Evolutionary conservation across 2,797 vertebrate genomes (phyloP), one percentile per base, ranked within the genome.

Genomic region (Masticophis lateralis): DNA sequence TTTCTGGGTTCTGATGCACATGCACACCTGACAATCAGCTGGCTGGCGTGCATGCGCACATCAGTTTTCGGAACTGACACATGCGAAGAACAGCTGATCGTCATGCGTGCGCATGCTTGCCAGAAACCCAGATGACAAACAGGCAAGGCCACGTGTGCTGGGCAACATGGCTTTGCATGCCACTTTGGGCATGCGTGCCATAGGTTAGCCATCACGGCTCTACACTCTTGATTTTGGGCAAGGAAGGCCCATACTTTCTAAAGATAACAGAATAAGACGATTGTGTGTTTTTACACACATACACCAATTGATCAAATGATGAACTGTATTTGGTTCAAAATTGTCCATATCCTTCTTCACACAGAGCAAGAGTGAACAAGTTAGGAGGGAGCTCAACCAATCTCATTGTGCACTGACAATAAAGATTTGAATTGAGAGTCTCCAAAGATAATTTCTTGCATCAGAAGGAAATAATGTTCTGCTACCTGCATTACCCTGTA

Each of bases 61-160:
- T 1, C 51, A 53, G 51, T 53, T 53, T 53, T 53, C 51, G 9
- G 51, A 9, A 53, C 51, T 53, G 51, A 1, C 9, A 1, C 51
- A 10, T 53, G 51, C 1, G 51, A 53, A 53, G 51, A 9, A 53
- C 51, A 53, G 51, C 51, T 53, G 51, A 53, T 53, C 9, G 0
- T 9, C 9, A 0, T 9, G 2, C 1, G 1, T 10, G 9, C 9
- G 9, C 9, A 53, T 53, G 51, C 51, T 51, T 9, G 51, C 9
- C 51, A 51, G 2, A 51, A 51, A 51, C 51, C 51, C 51, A 10
- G 51, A 53, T 10, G 47, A 51, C 47, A 51, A 51, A 51, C 7
- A 51, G 1, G 51, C 51, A 53, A 53, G 8, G 51, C 2, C 9
- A 1, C 51, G 51, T 1, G 9, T 53, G 51, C 51, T 10, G 1